Evolutionary conservation across 2,113 vertebrate genomes (phyloP), one percentile per base, ranked within the genome.

Genomic region (Rana temporaria): DNA sequence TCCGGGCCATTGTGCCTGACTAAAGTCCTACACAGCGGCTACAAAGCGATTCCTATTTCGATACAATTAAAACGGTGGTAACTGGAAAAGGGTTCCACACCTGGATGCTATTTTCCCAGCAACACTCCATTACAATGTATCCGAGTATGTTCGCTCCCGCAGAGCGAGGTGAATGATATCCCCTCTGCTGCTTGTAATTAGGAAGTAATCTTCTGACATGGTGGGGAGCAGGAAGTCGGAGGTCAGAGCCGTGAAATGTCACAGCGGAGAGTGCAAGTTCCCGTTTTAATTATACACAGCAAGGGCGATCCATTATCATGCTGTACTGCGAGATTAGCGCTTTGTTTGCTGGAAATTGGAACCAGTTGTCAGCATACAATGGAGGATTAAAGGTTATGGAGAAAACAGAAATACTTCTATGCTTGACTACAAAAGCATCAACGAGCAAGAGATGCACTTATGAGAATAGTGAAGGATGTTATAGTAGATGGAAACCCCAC

Each of bases 221-320:
- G 42, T 8, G 55, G 78, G 19, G 78, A 60, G 65, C 65, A 24
- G 48, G 19, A 60, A 79, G 78, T 32, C 65, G 69, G 59, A 79
- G 53, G 78, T 79, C 66, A 60, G 55, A 24, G 53, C 53, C 26
- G 20, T 32, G 42, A 79, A 79, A 69, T 79, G 78, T 69, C 78
- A 79, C 52, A 2, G 64, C 38, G 55, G 19, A 32, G 52, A 57
- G 53, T 26, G 65, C 24, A 15, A 57, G 71, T 59, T 57, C 16
- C 24, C 2, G 55, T 42, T 38, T 75, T 75, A 60, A 75, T 75
- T 75, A 60, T 22, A 19, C 64, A 16, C 63, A 56, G 76, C 9
- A 52, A 42, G 52, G 9, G 53, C 12, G 2, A 42, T 56, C 52
- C 26, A 57, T 67, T 57, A 56, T 68, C 53, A 38, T 67, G 52